Evolutionary conservation across 2,888 invertebrate species (phyloP).

Genomic region (Watsonalla cultraria): DNA sequence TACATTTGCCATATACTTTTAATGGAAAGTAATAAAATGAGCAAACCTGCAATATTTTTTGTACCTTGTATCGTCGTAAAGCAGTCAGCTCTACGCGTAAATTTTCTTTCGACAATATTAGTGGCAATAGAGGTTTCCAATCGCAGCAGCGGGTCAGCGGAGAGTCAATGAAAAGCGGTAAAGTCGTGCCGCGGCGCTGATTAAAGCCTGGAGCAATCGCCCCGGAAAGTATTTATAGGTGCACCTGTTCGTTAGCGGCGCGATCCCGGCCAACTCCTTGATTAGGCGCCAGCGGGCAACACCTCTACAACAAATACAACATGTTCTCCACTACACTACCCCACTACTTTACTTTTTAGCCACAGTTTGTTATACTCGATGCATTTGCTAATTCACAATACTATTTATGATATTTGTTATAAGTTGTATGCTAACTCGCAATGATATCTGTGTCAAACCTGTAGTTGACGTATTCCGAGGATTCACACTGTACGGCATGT

Average conservation of each 20-base stretch:
- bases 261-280: constrained; percentile 75
- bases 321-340: constrained; percentile 54
- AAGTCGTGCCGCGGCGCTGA: constrained; percentile 74
- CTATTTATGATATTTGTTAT: too few relatives aligned
- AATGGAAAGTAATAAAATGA: too few relatives aligned
- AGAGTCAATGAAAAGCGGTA: constrained; percentile 76
- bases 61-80: constrained; percentile 24
- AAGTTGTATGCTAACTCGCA: constrained; percentile 5
- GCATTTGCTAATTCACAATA: too few relatives aligned
- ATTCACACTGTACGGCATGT: constrained; percentile 49
- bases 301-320: constrained; percentile 72
- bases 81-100: constrained; percentile 51
- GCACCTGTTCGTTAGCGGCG: constrained; percentile 77
- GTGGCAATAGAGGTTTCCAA: constrained; percentile 70
- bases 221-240: constrained; percentile 77
- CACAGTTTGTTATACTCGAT: background rate
- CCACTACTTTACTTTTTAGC: constrained; percentile 45
- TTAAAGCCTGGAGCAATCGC: constrained; percentile 78
- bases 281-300: constrained; percentile 75
- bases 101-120: constrained; percentile 59
- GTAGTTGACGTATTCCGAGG: constrained; percentile 26
- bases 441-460: constrained; percentile 21
- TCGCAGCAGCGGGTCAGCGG: constrained; percentile 67
- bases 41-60: constrained; percentile 10
- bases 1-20: too few relatives aligned